Evolutionary conservation across 2,888 invertebrate species (phyloP), one percentile per base, ranked within the genome.

Genomic region (Zygaena filipendulae): DNA sequence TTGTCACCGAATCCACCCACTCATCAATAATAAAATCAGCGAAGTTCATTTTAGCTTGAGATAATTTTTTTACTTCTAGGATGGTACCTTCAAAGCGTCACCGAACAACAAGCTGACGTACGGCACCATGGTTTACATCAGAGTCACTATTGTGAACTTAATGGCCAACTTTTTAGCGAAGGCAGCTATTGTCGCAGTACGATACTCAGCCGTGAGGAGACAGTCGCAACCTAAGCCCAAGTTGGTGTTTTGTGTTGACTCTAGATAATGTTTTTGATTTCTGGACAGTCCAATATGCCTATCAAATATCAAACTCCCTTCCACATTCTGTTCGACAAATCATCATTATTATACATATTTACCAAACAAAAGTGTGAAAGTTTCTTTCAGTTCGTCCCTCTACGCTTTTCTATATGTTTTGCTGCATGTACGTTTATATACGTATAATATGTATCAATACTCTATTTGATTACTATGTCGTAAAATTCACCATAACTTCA

Each of bases 91-190:
- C 58, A 83, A 91, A 0, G 87, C 90, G 47, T 86, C 92, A 0
- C 84, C 88, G 33, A 90, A 87, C 44, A 87, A 88, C 29, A 92
- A 94, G 56, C 68, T 93, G 10, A 87, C 91, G 0, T 95, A 95
- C 53, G 93, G 93, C 2, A 90, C 91, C 0, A 95, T 95, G 95
- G 89, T 96, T 66, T 91, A 92, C 59, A 91, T 95, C 1, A 81
- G 97, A 25, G 92, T 94, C 3, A 85, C 88, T 9, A 82, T 97
- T 21, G 84, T 94, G 3, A 82, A 83, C 13, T 91, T 91, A 53
- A 82, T 88, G 14, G 84, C 88, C 0, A 82, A 81, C 40, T 87
- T 87, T 45, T 60, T 96, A 31, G 84, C 88, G 9, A 88, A 90
- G 55, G 92, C 93, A 0, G 85, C 86, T 0, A 95, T 92, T 0